Percentiles rank a stretch among this genome's conserved stretches.
Conservation (phyloP, 2,797 vertebrate genomes). For the Heteromormyrus szaboi region DNA sequence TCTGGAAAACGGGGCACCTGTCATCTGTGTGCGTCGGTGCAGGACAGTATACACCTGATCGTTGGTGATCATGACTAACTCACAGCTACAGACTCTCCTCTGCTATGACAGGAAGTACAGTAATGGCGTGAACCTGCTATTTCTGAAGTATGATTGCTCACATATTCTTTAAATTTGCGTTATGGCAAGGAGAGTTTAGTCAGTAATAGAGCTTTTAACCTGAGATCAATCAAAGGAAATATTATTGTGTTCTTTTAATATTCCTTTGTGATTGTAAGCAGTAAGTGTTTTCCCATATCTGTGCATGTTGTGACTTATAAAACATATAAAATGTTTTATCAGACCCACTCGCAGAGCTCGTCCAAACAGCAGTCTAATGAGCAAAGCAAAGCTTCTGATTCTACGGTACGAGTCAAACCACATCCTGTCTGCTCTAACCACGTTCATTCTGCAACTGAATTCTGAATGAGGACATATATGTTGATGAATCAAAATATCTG, state of each 20-base stretch:
- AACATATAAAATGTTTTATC: neutral
- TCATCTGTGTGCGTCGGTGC: neutral
- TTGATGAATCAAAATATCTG: neutral
- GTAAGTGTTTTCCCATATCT: neutral
- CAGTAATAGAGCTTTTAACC: neutral
- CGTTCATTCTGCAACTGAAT: neutral
- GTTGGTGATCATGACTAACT: neutral
- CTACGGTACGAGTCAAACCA: neutral
- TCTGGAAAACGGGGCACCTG: neutral
- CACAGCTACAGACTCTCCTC: neutral
- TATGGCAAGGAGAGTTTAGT: neutral
- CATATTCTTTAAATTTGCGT: neutral
- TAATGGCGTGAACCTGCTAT: neutral
- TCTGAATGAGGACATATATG: neutral
- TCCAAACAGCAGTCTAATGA: neutral
- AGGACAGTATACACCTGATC: neutral
- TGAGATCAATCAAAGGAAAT: neutral
- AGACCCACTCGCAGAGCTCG: neutral
- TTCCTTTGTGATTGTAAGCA: neutral
- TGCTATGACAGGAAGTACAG: neutral
- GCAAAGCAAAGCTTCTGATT: neutral
- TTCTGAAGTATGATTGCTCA: neutral
- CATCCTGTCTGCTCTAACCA: neutral
- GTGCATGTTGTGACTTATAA: neutral
- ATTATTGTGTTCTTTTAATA: neutral